Evolutionary conservation across 2,888 invertebrate species (phyloP), one percentile per base, ranked within the genome.

Genomic region (Dromius quadrimaculatus): DNA sequence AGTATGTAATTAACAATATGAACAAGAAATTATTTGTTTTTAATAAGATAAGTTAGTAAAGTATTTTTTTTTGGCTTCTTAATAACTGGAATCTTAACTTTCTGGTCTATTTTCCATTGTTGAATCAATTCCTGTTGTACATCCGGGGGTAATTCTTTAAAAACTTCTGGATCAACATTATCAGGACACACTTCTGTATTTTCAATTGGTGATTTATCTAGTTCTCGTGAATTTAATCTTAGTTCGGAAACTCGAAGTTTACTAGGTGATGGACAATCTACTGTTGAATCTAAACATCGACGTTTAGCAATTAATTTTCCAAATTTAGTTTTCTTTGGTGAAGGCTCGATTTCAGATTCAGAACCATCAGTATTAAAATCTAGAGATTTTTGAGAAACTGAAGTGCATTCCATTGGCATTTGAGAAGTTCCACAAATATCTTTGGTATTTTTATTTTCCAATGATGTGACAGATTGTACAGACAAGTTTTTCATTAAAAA

Each of bases 401-500:
- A 43, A 4, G 72, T 71, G 41, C 57, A 74, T 28, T 77, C 77
- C 76, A 76, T 76, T 5, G 61, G 66, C 36, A 45, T 59, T 3
- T 22, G 8, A 1, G 69, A 36, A 17, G 62, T 36, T 1, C 9
- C 22, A 47, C 36, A 62, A 13, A 41, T 13, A 22, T 23, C 22
- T 13, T n/a, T 32, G 22, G 13, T 11, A 23, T 15, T 17, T 19
- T 85, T 85, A 78, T 85, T 87, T 79, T 86, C 88, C 75, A 90
- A 85, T 75, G 87, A 89, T 72, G 89, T 88, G 74, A 92, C 87
- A 2, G 92, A 91, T 80, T 92, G 92, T 61, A 92, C 92, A 77
- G 92, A 91, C 71, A 92, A 86, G 79, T 92, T 90, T 80, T 91
- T 92, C 80, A 90, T 87, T 61, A 93, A 83, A 78, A 91, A 92